Percentiles rank a stretch among this genome's conserved stretches.
Evolutionary conservation across 2,888 invertebrate species (phyloP).

Genomic region (Onchidella celtica): DNA sequence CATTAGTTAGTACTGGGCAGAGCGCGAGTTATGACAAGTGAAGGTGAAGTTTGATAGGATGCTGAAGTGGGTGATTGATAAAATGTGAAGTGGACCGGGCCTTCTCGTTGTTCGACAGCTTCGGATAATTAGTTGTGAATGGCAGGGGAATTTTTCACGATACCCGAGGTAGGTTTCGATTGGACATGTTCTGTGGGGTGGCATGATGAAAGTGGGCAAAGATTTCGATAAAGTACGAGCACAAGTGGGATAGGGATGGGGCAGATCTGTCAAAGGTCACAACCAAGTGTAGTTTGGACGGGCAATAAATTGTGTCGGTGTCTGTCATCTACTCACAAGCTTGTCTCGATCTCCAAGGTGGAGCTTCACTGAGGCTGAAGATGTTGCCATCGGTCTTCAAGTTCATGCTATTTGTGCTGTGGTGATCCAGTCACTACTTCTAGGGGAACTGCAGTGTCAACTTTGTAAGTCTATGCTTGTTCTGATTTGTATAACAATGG

Average conservation of each 20-base stretch:
- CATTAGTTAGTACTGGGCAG: background rate
- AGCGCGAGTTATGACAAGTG: background rate
- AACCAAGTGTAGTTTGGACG: slow-evolving; percentile 4
- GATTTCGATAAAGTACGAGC: background rate
- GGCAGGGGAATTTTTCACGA: too few relatives aligned
- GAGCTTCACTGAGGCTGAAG: too few relatives aligned
- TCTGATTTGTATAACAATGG: too few relatives aligned
- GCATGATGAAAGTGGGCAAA: background rate
- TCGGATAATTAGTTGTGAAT: too few relatives aligned
- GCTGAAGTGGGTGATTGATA: background rate
- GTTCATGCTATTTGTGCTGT: too few relatives aligned
- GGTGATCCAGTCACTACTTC: too few relatives aligned
- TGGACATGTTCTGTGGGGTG: background rate
- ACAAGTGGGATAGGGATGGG: background rate
- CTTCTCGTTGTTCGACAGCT: too few relatives aligned
- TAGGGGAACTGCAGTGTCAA: too few relatives aligned
- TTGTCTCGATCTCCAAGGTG: background rate
- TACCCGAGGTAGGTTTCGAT: background rate
- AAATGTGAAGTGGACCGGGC: too few relatives aligned
- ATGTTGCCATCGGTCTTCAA: too few relatives aligned
- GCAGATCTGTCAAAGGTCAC: slow-evolving; percentile 22
- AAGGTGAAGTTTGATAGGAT: background rate
- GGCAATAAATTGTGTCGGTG: slow-evolving; percentile 25
- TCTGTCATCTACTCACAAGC: background rate
- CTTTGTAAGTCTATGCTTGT: too few relatives aligned